Base-by-base conservation (phyloP, 2,113 vertebrate species). In the Tachycineta bicolor region DNA sequence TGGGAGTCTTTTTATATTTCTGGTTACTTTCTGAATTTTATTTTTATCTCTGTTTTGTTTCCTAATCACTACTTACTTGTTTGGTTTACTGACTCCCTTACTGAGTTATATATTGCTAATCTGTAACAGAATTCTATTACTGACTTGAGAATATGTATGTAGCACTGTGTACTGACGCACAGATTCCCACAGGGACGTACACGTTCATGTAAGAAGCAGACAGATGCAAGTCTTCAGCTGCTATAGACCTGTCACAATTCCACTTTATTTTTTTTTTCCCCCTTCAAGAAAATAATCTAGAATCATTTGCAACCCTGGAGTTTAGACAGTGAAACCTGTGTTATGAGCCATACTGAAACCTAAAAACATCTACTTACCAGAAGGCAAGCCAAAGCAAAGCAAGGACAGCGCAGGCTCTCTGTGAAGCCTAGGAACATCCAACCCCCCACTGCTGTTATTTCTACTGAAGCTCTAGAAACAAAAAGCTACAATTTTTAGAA, bases 161-260 rank as follows among this genome's bases (percentile, higher is more conserved):
- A 65, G 85, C 47, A 63, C 50, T 20, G 34, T 10, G 46, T 46
- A 59, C 68, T 83, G 85, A 88, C 25, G 13, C 76, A 93, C 49
- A 62, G 76, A 74, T 84, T 95, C 83, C 86, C 88, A 89, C 2
- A 1, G 82, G 88, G 41, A 89, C 4, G 2, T 55, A 77, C 60
- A 52, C 2, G 44, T 70, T 93, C 76, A 16, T 67, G 34, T 39
- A 77, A 86, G 47, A 23, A 56, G 83, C 71, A 90, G 92, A 89
- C 86, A 95, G 86, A 73, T 86, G 85, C 86, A 90, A 86, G 73
- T 87, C 80, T 93, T 92, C 77, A 95, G 88, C 80, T 90, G 69
- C 76, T 70, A 29, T 13, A 96, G 88, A 92, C 64, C 76, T 96
- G 92, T 78, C 95, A 90, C 69, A 89, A 90, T 78, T 71, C 60